Conservation (phyloP, 2,797 vertebrate species). For the Nyctibius grandis region DNA sequence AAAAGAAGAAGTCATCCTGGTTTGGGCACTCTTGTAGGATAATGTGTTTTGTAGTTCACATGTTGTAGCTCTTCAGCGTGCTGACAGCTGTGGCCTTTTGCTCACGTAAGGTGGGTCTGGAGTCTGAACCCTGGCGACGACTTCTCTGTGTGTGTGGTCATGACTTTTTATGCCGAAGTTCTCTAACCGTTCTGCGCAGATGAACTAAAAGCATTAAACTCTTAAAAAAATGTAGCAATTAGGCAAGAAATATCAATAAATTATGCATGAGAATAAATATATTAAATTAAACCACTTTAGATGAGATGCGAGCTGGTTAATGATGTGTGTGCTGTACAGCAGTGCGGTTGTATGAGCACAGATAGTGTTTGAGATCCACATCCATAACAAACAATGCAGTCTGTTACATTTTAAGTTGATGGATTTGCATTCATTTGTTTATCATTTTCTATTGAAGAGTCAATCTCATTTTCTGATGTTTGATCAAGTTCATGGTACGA, state of each 20-base stretch:
- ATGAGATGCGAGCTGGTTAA: neutral
- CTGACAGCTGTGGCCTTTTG: neutral
- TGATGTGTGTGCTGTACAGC: neutral
- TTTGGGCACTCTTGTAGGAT: neutral
- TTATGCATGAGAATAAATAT: slow-evolving; percentile 36
- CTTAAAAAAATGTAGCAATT: neutral
- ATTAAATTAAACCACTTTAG: slow-evolving; percentile 14
- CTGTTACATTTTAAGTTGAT: neutral
- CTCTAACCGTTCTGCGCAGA: neutral
- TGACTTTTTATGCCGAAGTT: neutral
- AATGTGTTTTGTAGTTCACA: neutral
- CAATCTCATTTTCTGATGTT: slow-evolving; percentile 46
- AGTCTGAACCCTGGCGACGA: neutral
- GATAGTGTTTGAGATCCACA: neutral
- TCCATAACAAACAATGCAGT: slow-evolving; percentile 36
- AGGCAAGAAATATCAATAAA: slow-evolving; percentile 11
- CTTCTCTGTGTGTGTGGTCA: neutral
- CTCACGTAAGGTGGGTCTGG: neutral
- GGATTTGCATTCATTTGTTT: slow-evolving; percentile 46
- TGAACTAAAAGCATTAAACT: slow-evolving; percentile 3
- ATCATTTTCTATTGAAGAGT: slow-evolving; percentile 19
- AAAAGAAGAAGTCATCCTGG: neutral
- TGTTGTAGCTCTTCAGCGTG: neutral
- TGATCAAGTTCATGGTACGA: slow-evolving; percentile 25
- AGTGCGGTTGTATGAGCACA: neutral